Base-by-base conservation (phyloP, 2,797 vertebrate species). In the Melanotaenia parkinsoni region DNA sequence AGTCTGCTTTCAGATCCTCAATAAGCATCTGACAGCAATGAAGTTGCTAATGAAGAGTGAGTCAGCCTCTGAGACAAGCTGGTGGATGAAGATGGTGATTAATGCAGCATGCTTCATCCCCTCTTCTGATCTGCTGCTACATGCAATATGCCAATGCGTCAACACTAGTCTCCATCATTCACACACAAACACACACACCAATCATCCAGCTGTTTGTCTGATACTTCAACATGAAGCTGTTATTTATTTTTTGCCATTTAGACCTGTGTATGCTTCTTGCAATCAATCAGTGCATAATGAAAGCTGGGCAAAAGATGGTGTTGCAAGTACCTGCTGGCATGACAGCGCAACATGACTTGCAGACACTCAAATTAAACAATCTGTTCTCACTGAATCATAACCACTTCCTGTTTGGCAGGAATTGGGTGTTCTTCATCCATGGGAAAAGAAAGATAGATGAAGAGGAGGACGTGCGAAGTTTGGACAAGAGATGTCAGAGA, bases 1-100 rank as follows among this genome's bases (percentile, higher is more conserved):
- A 54, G 75, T 63, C 67, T 68, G 74, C 32, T 58, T 73, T 74
- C 13, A 5, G 53, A 70, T 20, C 75, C 59, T 64, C 74, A 59
- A 77, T 35, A 70, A 90, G 76, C 76, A 80, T 78, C 81, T 87
- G 82, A 84, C 80, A 84, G 85, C 72, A 81, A 75, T 71, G 72
- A 83, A 81, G 70, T 65, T 60, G 82, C 76, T 88, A 86, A 88
- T 86, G 77, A 86, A 82, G 83, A 87, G 79, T 90, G 89, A 91
- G 86, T 87, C 88, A 87, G 86, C 69, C 77, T 84, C 67, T 37
- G 76, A 84, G 81, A 87, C 84, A 77, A 75, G 66, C 83, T 77
- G 89, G 62, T 83, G 80, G 78, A 86, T 85, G 82, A 79, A 80
- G 81, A 87, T 69, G 60, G 74, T 88, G 79, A 91, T 90, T 91